phyloP scores from a whole-genome alignment of 2,113 vertebrate species.

The Pelobates fuscus region DNA sequence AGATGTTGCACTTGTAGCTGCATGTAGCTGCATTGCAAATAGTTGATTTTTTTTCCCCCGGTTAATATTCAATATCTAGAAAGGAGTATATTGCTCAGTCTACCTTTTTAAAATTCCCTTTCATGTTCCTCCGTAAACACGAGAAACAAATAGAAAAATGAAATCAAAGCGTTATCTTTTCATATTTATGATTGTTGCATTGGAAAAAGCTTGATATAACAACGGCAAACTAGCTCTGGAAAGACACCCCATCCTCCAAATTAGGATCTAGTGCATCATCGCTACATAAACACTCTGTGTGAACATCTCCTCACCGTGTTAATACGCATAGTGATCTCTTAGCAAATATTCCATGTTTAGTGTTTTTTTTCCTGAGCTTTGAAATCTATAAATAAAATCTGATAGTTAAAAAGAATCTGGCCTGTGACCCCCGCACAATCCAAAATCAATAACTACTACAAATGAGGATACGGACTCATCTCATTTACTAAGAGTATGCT shows the following conservation, averaged over 20 bases:
- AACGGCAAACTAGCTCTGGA: constrained; percentile 12
- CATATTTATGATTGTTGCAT: constrained; percentile 45
- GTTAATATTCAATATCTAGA: constrained; percentile 45
- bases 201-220: constrained; percentile 39
- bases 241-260: not conserved
- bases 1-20: constrained; percentile 35
- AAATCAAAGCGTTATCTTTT: constrained; percentile 32
- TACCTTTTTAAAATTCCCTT: constrained; percentile 41
- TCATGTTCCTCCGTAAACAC: constrained; percentile 42
- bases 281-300: constrained; percentile 6
- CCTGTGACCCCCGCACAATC: too few species aligned
- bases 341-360: too few species aligned
- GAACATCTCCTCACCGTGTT: not conserved
- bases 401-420: too few species aligned
- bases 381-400: too few species aligned
- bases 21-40: constrained; percentile 37
- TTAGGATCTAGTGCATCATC: not conserved
- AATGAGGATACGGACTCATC: too few species aligned
- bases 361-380: too few species aligned
- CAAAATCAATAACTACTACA: too few species aligned
- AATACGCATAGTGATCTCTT: too few species aligned
- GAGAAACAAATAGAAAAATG: constrained; percentile 45
- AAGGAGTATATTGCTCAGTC: constrained; percentile 28
- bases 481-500: too few species aligned
- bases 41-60: constrained; percentile 9